Evolutionary conservation across 2,797 vertebrate genomes (phyloP).

Genomic region (Danio jaintianensis): DNA sequence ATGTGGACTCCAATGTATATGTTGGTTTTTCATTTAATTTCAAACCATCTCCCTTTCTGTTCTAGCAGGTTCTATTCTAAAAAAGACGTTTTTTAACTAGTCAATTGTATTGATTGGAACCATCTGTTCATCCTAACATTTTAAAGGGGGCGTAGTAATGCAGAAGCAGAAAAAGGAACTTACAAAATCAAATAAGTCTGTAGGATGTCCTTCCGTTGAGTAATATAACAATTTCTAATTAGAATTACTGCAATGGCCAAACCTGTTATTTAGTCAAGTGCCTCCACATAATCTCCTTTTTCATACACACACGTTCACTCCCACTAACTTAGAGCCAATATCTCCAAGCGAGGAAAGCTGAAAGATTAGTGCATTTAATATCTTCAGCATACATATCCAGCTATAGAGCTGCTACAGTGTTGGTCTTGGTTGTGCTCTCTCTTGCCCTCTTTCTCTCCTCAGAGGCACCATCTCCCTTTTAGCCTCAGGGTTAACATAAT

Average conservation of each 20-base stretch:
- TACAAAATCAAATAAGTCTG: background rate
- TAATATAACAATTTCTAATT: constrained; percentile 13
- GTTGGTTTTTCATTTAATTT: background rate
- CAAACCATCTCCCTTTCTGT: background rate
- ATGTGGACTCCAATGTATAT: background rate
- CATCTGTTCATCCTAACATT: too few species aligned
- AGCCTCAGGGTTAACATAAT: constrained; percentile 54
- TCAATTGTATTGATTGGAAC: too few species aligned
- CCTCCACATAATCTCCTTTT: constrained; percentile 11
- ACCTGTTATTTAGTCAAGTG: background rate
- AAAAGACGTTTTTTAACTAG: too few species aligned
- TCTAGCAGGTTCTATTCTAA: background rate
- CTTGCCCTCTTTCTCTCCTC: constrained; percentile 4
- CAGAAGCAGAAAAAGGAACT: background rate
- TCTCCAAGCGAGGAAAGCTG: constrained; percentile 18
- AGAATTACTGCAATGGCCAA: background rate
- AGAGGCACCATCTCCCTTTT: constrained; percentile 45
- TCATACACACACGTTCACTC: constrained; percentile 7
- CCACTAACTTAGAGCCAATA: constrained; percentile 13
- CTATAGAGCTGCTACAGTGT: background rate
- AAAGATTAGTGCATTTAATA: constrained; percentile 31
- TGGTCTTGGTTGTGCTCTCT: constrained; percentile 28
- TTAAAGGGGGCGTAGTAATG: background rate
- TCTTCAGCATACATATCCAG: constrained; percentile 1
- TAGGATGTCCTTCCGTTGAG: background rate